These are phyloP conservation scores for Penaeus chinensis DNA, from an alignment of 1,140 invertebrate species.

Conservation along the genomic window DNA sequence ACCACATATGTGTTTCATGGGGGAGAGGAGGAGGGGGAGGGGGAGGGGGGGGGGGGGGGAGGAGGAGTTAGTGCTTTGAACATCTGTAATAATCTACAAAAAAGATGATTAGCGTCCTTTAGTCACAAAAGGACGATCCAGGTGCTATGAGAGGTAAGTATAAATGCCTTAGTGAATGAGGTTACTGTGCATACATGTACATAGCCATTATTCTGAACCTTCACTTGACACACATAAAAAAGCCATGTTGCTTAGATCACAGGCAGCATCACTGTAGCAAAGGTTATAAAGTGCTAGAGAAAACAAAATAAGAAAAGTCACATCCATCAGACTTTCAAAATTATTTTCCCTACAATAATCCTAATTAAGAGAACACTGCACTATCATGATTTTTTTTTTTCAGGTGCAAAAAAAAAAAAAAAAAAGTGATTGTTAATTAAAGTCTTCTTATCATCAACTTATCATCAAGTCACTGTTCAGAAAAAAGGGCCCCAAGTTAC, in stretches of 20 bases:
- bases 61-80: constrained; percentile 25
- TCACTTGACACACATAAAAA: not conserved
- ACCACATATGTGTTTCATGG: constrained; percentile 25
- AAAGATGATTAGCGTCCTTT: constrained; percentile 13
- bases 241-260: no score
- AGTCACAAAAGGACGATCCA: constrained; percentile 5
- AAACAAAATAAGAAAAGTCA: no score
- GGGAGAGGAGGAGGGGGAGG: no score
- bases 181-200: constrained; percentile 19
- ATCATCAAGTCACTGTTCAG: constrained; percentile 23
- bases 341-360: not conserved
- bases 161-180: constrained; percentile 31
- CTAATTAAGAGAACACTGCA: no score
- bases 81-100: constrained; percentile 18
- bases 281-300: no score
- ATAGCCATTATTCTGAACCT: constrained; percentile 6
- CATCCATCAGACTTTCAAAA: not conserved
- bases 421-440: no score
- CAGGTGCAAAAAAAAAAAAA: no score
- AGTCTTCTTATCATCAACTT: no score
- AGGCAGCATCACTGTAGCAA: no score
- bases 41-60: no score
- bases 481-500: not conserved
- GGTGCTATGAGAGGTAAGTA: constrained; percentile 25
- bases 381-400: no score